Evolutionary conservation across 2,888 invertebrate genomes (phyloP).

Genomic region (Strigamia crassipes): DNA sequence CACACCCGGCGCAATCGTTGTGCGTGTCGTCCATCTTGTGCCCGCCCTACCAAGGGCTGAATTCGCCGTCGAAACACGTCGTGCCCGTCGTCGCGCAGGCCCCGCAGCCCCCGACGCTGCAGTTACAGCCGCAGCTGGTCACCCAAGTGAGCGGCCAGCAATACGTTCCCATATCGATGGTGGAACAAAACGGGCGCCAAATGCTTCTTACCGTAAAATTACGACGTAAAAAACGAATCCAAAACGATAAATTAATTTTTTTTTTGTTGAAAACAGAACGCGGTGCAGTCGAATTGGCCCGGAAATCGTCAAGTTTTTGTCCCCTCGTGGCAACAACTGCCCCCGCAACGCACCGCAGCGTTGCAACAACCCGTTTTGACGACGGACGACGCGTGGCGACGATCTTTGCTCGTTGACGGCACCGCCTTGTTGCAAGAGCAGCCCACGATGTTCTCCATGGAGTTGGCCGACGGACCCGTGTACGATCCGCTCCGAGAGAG

Average conservation of each 20-base stretch:
- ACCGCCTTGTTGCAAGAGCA: conserved; percentile 69
- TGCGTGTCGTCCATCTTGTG: conserved; percentile 92
- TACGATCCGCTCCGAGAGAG: conserved; percentile 52
- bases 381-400: conserved; percentile 66
- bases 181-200: conserved; percentile 80
- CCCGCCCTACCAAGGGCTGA: conserved; percentile 79
- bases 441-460: conserved; percentile 56
- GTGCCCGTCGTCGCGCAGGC: conserved; percentile 64
- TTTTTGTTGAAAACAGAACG: conserved; percentile 61
- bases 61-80: conserved; percentile 73
- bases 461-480: conserved; percentile 54
- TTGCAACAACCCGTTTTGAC: conserved; percentile 56
- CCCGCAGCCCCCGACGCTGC: conserved; percentile 69
- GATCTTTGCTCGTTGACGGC: conserved; percentile 77
- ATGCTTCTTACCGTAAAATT: conserved; percentile 72
- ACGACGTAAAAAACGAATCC: conserved; percentile 72
- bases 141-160: conserved; percentile 69
- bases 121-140: conserved; percentile 77
- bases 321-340: conserved; percentile 69
- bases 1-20: conserved; percentile 68
- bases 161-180: conserved; percentile 91
- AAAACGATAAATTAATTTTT: neutral
- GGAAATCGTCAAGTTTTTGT: conserved; percentile 76
- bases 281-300: conserved; percentile 74
- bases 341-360: conserved; percentile 57